A percentile compares a stretch with the other conserved stretches of the same genome.
Conservation (phyloP, 2,113 vertebrate genomes). For the Strix uralensis region DNA sequence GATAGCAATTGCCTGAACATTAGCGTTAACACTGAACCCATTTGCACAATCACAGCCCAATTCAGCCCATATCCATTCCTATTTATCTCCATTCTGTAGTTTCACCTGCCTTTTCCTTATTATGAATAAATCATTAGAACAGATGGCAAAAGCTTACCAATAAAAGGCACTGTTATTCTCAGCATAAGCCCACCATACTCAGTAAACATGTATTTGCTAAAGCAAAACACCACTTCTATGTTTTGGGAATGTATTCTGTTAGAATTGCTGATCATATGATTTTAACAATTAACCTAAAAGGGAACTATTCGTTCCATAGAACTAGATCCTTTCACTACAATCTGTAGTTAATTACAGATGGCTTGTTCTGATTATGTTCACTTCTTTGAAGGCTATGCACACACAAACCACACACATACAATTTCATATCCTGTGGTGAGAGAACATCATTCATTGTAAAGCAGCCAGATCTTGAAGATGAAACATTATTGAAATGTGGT, state of each 20-base stretch:
- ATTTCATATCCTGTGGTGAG: background rate
- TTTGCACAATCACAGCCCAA: slow-evolving; percentile 64
- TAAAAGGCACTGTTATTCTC: slow-evolving; percentile 68
- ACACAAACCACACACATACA: background rate
- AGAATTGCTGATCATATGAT: slow-evolving; percentile 8
- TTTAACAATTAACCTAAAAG: slow-evolving; percentile 9
- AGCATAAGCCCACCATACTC: slow-evolving; percentile 49
- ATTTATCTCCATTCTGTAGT: slow-evolving; percentile 66
- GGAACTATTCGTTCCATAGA: background rate
- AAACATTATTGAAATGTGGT: background rate
- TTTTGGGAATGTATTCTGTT: background rate
- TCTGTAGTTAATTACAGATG: background rate
- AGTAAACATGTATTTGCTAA: slow-evolving; percentile 41
- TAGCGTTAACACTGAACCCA: slow-evolving; percentile 43
- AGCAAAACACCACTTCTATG: slow-evolving; percentile 27
- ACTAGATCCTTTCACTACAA: background rate
- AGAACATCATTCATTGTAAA: background rate
- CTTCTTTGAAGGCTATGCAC: background rate
- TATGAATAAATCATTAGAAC: slow-evolving; percentile 76
- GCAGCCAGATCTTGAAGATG: background rate
- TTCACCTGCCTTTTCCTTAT: slow-evolving; percentile 67
- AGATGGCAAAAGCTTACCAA: slow-evolving; percentile 74
- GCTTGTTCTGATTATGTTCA: background rate
- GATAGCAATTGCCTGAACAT: slow-evolving; percentile 38
- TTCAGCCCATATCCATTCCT: slow-evolving; percentile 38